Evolutionary conservation across 2,888 invertebrate genomes (phyloP), one percentile per base, ranked within the genome.

Genomic region (Eumerus sabulonum): DNA sequence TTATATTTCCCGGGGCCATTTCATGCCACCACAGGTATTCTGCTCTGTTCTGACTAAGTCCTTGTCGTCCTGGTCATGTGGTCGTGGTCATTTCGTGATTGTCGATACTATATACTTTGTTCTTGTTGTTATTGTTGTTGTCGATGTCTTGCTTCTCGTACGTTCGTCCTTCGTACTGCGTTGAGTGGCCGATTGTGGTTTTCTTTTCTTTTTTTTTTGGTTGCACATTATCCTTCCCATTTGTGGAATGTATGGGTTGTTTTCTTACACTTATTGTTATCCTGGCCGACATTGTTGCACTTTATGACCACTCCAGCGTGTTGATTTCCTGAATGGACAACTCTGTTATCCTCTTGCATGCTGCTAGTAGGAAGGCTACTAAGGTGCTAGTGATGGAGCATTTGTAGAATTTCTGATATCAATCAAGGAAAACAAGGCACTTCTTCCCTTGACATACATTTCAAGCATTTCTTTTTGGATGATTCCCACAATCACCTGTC

Each of bases 1-100:
- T 88, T 82, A 56, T 83, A 73, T 68, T 76, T 83, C 60, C 73
- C 77, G 50, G 83, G 82, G 38, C 82, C 81, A 38, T 84, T 82
- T 68, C 74, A 81, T 56, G 76, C 79, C 40, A 74, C 76, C 48
- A 63, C 82, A 84, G 83, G 83, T 84, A 83, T 73, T 77, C 56
- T 60, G n/a, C n/a, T n/a, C n/a, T 57, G 17, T 54, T 56, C 36
- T 50, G 27, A 27, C 27, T 27, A 42, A 38, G 53, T 73, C 53
- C 44, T 59, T 18, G 4, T 44, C 19, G 44, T 68, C 27, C 12
- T 50, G 9, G 40, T 64, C 19, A 38, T 19, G 36, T 67, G 38
- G 50, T 57, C 57, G 27, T 42, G 13, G 17, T 66, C 16, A n/a
- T 17, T 9, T 17, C 14, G 42, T 48, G 38, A 14, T 42, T 27